Conservation (phyloP, 2,797 vertebrate species). For the Enteromius radiatus region DNA sequence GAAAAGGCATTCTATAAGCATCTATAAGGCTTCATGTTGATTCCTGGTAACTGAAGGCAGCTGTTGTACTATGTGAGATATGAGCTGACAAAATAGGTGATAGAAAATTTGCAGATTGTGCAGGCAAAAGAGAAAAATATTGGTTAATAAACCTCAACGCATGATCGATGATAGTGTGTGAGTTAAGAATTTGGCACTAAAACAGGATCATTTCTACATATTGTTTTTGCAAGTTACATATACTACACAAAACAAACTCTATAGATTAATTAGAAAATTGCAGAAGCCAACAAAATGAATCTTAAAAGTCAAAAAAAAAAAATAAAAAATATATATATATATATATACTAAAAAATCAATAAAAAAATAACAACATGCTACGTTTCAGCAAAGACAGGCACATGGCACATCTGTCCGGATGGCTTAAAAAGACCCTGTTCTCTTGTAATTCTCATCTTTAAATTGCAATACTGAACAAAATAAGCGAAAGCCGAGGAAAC, state of each 20-base stretch:
- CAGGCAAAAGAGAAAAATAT: constrained; percentile 39
- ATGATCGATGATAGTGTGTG: not conserved
- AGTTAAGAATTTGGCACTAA: constrained; percentile 43
- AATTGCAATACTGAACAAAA: constrained; percentile 27
- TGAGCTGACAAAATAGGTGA: constrained; percentile 27
- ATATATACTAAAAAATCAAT: not conserved
- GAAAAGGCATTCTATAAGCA: constrained; percentile 49
- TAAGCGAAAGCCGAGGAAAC: not conserved
- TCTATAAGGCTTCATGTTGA: constrained; percentile 40
- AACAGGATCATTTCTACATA: not conserved
- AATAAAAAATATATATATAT: no score
- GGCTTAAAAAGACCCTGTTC: constrained; percentile 56
- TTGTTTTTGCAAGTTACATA: not conserved
- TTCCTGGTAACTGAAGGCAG: constrained; percentile 45
- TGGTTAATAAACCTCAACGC: constrained; percentile 32
- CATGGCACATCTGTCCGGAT: constrained; percentile 23
- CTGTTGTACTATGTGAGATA: constrained; percentile 39
- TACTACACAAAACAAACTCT: constrained; percentile 14
- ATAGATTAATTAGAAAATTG: constrained; percentile 36
- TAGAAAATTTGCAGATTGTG: constrained; percentile 39
- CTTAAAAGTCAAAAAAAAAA: not conserved
- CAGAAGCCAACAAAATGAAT: constrained; percentile 39
- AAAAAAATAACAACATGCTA: constrained; percentile 25
- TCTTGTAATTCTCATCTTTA: constrained; percentile 18
- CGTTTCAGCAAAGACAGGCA: constrained; percentile 39